Evolutionary conservation across 2,797 vertebrate genomes (phyloP), one percentile per base, ranked within the genome.

Genomic region (Otolemur crassicaudatus): DNA sequence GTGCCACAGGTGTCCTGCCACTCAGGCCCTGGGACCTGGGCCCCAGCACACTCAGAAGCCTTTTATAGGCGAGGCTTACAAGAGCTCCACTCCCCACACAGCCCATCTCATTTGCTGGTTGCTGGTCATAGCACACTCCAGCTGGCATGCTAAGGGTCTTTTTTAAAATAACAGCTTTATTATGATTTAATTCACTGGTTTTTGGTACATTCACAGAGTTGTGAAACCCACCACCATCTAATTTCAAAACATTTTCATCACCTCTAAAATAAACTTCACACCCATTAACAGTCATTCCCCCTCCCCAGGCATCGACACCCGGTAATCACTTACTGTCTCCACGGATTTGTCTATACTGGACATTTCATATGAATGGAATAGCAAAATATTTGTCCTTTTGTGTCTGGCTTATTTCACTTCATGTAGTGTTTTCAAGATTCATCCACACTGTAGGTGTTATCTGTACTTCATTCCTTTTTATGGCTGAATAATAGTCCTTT

Each of bases 161-260:
- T 75, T 23, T 76, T 53, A 58, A 88, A 81, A 34, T 96, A 96
- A 70, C 75, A 53, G 73, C 69, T 94, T 63, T 80, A 84, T 75
- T 96, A 67, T 76, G 69, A 96, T 83, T 94, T 94, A 82, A 97
- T 85, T 90, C 75, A 94, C 43, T 58, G 77, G 46, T 43, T 77
- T 93, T 96, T 53, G 49, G 43, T 77, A 34, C 63, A 76, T 80
- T 91, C 87, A 69, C 22, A 23, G 61, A 92, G 69, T 81, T 80
- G 22, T 60, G 22, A 61, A 72, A 63, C 58, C n/a, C 58, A 82
- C 31, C 72, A 58, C 73, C n/a, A 40, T 43, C 23, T 93, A 92
- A 95, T 92, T 92, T 75, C 67, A 34, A 77, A 90, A 90, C 84
- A 88, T 70, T 95, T 94, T 92, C 83, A 67, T 81, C 27, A 65